Conservation (phyloP, 2,888 invertebrate genomes). For the Caenorhabditis sp. region DNA sequence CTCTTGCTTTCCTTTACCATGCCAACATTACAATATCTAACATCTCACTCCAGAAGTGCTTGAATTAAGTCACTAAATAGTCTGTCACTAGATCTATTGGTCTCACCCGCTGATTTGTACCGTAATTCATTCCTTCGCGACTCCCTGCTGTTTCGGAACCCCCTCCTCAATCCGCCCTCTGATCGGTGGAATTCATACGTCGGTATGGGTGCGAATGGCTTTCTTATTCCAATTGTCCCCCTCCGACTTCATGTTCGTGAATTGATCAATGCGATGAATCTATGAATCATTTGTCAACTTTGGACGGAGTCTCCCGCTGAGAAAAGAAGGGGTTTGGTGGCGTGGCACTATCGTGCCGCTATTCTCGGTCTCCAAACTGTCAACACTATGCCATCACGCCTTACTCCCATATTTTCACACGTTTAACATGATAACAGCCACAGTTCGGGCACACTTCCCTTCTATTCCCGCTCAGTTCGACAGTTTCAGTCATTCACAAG, state of each 20-base stretch:
- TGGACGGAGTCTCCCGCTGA: conserved; percentile 43
- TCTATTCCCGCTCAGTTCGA: not conserved
- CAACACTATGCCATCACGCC: conserved; percentile 41
- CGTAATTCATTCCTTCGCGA: conserved; percentile 21
- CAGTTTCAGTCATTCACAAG: conserved; percentile 9
- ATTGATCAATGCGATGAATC: conserved; percentile 26
- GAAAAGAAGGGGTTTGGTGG: conserved; percentile 34
- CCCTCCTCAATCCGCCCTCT: not conserved
- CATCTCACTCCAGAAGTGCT: conserved; percentile 23
- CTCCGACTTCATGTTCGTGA: not conserved
- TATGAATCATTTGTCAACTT: conserved; percentile 49
- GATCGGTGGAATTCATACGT: too few relatives aligned
- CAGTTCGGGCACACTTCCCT: conserved; percentile 23
- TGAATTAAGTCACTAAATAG: conserved; percentile 14
- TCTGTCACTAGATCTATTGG: conserved; percentile 7
- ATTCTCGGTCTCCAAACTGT: conserved; percentile 38
- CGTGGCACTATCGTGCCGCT: conserved; percentile 38
- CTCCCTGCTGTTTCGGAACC: conserved; percentile 42
- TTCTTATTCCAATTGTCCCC: not conserved
- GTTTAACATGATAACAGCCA: conserved; percentile 54
- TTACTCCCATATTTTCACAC: conserved; percentile 59
- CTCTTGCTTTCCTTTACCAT: conserved; percentile 10
- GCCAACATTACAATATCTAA: conserved; percentile 27
- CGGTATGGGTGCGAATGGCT: conserved; percentile 27
- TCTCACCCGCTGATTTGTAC: conserved; percentile 39